Evolutionary conservation across 2,113 vertebrate genomes (phyloP), one percentile per base, ranked within the genome.

Genomic region (Ascaphus truei): DNA sequence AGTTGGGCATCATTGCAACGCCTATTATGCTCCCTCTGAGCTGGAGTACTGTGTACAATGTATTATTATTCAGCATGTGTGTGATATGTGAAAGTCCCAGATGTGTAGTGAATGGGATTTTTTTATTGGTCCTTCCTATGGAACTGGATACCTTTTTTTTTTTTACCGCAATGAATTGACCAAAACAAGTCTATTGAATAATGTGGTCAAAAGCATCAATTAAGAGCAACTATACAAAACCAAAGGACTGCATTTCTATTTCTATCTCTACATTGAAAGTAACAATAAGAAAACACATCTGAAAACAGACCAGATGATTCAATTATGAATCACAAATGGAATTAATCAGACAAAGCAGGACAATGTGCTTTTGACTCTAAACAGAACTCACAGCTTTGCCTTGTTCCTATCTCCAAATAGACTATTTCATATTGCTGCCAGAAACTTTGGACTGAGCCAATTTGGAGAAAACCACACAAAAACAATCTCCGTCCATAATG

Each of bases 341-440:
- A 52, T 61, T 50, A 51, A 50, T 43, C n/a, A 50, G n/a, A 27
- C n/a, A 52, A n/a, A n/a, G 11, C 45, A 25, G 56, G 47, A 71
- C 43, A 71, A 61, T 61, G 25, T 61, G 57, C 45, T 51, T 52
- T 61, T 71, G 23, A 60, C 45, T 61, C 18, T 39, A 31, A 60
- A 22, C 57, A 58, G 47, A 37, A 51, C 31, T 39, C 30, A 12
- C 56, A 58, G 6, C 27, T 48, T 48, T 36, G 39, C 39, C 36
- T 68, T 68, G 66, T 51, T 69, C 45, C 53, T 52, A n/a, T 69
- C 31, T 56, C 43, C n/a, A 69, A 60, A 47, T 58, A n/a, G 66
- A 50, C 41, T 50, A 60, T 68, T 59, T 37, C 11, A 59, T 20
- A 58, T 48, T 5, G 7, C 22, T 58, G 53, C 53, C 53, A 68